phyloP scores from a whole-genome alignment of 1,140 invertebrate genomes.

The Aporrectodea caliginosa region DNA sequence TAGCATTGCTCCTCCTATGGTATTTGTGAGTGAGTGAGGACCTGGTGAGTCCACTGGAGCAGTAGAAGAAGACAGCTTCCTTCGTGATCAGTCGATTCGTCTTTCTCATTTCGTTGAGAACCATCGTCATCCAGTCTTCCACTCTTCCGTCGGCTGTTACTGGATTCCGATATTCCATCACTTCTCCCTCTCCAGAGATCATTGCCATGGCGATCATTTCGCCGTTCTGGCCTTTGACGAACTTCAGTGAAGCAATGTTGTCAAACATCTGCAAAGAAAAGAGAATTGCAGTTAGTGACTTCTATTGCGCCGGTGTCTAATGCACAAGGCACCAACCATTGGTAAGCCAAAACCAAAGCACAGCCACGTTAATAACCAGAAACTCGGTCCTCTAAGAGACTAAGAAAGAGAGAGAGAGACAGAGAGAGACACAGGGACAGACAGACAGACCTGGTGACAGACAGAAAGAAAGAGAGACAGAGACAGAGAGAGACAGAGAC shows the following conservation, averaged over 20 bases:
- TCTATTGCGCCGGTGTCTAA: no score
- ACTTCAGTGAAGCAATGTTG: conserved; percentile 72
- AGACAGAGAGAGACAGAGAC: no score
- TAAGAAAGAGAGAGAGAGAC: no score
- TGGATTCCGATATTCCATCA: conserved; percentile 72
- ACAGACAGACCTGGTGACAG: no score
- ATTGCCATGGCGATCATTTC: conserved; percentile 69
- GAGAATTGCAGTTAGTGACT: no score
- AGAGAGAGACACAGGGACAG: neutral
- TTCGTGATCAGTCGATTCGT: conserved; percentile 82
- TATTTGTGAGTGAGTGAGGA: conserved; percentile 22
- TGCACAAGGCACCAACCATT: no score
- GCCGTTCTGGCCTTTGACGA: conserved; percentile 64
- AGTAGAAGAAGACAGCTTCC: conserved; percentile 79
- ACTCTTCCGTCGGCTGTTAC: conserved; percentile 67
- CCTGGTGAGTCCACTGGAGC: conserved; percentile 66
- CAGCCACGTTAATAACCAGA: no score
- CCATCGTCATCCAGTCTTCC: conserved; percentile 84
- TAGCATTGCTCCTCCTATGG: neutral
- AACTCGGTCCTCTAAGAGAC: no score
- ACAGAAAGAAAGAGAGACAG: no score
- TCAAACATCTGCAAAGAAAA: conserved; percentile 77
- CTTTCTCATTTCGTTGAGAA: conserved; percentile 74
- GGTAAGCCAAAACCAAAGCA: no score
- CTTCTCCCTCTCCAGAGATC: conserved; percentile 79